These are phyloP conservation scores for Bucco capensis DNA, from an alignment of 2,113 vertebrate genomes.

Conservation along the genomic window DNA sequence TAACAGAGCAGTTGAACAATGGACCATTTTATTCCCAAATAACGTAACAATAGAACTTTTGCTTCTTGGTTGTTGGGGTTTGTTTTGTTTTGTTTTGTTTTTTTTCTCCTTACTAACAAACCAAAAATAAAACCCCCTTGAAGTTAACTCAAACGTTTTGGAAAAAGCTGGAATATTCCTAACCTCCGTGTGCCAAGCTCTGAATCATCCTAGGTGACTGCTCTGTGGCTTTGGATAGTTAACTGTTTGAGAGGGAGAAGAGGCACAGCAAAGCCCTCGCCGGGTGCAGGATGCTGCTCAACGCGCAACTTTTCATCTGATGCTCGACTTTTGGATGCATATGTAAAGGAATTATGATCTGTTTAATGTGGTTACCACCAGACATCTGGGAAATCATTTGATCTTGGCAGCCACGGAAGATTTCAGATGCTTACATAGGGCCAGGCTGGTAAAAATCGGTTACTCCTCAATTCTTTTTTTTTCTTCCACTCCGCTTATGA, in stretches of 20 bases:
- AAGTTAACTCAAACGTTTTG: background rate
- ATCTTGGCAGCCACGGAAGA: constrained; percentile 67
- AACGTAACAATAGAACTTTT: background rate
- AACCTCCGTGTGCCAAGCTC: background rate
- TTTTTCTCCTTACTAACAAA: background rate
- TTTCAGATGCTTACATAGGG: constrained; percentile 59
- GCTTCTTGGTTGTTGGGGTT: too few species aligned
- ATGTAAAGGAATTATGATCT: constrained; percentile 36
- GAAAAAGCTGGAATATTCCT: background rate
- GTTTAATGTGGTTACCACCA: constrained; percentile 66
- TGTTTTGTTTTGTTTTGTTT: too few species aligned
- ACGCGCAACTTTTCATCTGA: background rate
- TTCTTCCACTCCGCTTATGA: background rate
- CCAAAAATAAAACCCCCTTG: background rate
- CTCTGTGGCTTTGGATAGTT: background rate
- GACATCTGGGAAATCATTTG: constrained; percentile 75
- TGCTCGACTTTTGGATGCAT: background rate
- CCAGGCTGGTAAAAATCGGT: constrained; percentile 65
- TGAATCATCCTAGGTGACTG: background rate
- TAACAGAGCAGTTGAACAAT: background rate
- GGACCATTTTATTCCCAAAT: background rate
- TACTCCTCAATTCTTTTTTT: background rate
- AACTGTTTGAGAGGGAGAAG: background rate
- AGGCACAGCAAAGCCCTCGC: background rate
- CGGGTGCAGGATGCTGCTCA: background rate